Conservation (phyloP, 2,113 vertebrate genomes). For the Cygnus atratus region DNA sequence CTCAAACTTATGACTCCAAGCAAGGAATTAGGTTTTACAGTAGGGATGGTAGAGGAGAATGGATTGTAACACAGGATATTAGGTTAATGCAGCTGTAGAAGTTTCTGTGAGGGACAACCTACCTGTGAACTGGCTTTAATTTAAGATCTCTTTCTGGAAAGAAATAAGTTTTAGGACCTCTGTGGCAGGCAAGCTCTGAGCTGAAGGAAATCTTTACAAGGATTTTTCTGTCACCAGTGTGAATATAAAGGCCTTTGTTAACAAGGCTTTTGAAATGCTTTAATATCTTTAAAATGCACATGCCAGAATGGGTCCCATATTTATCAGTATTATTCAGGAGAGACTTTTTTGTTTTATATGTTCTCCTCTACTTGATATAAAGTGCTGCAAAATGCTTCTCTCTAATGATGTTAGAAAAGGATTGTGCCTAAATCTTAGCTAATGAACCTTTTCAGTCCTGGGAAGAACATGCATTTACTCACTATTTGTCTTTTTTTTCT, state of each 20-base stretch:
- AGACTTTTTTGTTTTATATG: not conserved
- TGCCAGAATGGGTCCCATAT: not conserved
- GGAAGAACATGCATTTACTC: not conserved
- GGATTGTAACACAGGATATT: accelerated
- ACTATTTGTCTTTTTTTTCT: not conserved
- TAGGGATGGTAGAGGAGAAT: accelerated
- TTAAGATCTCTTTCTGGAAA: not conserved
- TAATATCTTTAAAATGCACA: not conserved
- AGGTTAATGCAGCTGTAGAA: not conserved
- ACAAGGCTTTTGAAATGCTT: not conserved
- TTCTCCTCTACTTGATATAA: not conserved
- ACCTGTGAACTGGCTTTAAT: not conserved
- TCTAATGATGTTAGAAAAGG: not conserved
- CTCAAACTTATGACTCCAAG: not conserved
- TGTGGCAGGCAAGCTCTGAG: not conserved
- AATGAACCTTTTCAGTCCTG: not conserved
- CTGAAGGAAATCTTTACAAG: not conserved
- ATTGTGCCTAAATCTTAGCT: not conserved
- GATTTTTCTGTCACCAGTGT: not conserved
- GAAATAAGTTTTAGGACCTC: not conserved
- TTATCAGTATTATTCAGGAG: not conserved
- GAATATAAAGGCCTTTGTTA: not conserved
- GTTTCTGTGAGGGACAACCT: not conserved
- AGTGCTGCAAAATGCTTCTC: not conserved
- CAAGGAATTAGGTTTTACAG: not conserved